Percentiles rank a stretch among this genome's conserved stretches.
These are phyloP conservation scores for Drosophila jambulina DNA, from an alignment of 1,140 invertebrate species.

Conservation along the genomic window DNA sequence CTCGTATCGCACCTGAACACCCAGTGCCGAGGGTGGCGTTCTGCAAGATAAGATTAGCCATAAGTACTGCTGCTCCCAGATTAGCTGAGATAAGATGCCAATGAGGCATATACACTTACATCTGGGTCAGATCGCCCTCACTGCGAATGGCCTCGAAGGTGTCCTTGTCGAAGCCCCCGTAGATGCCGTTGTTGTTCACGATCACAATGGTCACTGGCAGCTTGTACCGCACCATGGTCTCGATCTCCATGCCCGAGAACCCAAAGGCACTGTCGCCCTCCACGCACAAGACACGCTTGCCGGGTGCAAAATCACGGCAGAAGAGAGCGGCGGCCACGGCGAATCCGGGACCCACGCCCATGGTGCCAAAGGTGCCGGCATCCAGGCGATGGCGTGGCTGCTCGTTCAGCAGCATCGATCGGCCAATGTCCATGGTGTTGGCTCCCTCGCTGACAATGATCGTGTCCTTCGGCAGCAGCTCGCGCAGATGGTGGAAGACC, in stretches of 20 bases:
- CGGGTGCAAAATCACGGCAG: constrained; percentile 92
- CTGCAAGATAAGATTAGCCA: constrained; percentile 86
- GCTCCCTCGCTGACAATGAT: constrained; percentile 99
- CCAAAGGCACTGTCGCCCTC: constrained; percentile 99
- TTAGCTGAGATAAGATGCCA: constrained; percentile 35
- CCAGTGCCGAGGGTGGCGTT: constrained; percentile 92
- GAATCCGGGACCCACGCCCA: constrained; percentile 98
- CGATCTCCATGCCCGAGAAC: constrained; percentile 98
- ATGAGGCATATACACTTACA: constrained; percentile 86
- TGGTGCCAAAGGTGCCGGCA: constrained; percentile 97
- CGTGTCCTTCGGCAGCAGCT: constrained; percentile 91
- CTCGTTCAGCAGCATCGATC: constrained; percentile 93
- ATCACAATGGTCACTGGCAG: constrained; percentile 96
- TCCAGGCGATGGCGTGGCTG: constrained; percentile 94
- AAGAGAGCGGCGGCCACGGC: constrained; percentile 96
- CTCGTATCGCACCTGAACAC: constrained; percentile 93
- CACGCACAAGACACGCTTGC: constrained; percentile 93
- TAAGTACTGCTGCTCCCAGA: constrained; percentile 24
- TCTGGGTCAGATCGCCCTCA: constrained; percentile 88
- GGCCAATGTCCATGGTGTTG: constrained; percentile 99
- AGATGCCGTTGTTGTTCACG: constrained; percentile 98
- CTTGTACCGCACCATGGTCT: constrained; percentile 97
- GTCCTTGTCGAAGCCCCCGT: constrained; percentile 93
- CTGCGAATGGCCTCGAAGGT: constrained; percentile 90
- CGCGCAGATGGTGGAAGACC: constrained; percentile 93